Evolutionary conservation across 2,888 invertebrate genomes (phyloP).

Genomic region (Chrysolina haemoptera): DNA sequence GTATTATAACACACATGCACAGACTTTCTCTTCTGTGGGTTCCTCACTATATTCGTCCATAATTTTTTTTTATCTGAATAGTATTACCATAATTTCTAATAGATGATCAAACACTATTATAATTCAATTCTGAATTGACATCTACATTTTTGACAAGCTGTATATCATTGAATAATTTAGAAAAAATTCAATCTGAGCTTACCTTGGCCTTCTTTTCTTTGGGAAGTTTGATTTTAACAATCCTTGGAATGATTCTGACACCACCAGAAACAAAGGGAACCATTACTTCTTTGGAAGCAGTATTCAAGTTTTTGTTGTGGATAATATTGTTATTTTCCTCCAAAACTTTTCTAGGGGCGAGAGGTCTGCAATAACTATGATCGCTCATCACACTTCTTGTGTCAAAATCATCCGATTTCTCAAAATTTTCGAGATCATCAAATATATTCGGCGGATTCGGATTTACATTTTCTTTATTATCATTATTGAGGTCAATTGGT

Average conservation of each 20-base stretch:
- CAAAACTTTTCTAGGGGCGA: constrained; percentile 17
- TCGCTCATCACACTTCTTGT: constrained; percentile 44
- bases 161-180: not conserved
- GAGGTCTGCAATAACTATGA: constrained; percentile 43
- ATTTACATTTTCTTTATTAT: constrained; percentile 28
- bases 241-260: constrained; percentile 28
- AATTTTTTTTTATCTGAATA: no score
- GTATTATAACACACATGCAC: no score
- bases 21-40: no score
- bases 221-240: constrained; percentile 5
- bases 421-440: not conserved
- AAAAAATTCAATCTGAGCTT: constrained; percentile 32
- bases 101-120: no score
- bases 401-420: constrained; percentile 39
- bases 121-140: not conserved
- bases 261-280: constrained; percentile 24
- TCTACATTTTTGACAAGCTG: not conserved
- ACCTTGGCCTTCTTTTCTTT: constrained; percentile 36
- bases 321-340: constrained; percentile 29
- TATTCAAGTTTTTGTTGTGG: not conserved
- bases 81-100: no score
- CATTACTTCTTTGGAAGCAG: constrained; percentile 12
- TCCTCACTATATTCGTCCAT: no score
- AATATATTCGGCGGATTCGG: not conserved
- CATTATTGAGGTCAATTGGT: not conserved